These are phyloP conservation scores for Oscheius sp. DNA, from an alignment of 2,888 invertebrate species.

Conservation along the genomic window DNA sequence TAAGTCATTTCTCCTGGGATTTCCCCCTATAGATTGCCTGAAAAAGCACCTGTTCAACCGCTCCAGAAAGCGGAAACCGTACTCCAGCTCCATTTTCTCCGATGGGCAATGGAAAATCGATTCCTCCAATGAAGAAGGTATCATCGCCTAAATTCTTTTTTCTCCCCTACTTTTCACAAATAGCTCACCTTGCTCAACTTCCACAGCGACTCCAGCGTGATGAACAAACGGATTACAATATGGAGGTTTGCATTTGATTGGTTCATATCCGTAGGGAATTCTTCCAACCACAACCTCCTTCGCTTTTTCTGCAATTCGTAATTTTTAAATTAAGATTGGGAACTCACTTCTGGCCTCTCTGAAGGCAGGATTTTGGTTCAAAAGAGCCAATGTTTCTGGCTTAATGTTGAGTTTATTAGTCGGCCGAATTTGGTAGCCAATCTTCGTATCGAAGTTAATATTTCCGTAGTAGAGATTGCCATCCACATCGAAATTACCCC, in stretches of 20 bases:
- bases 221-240: slow-evolving; percentile 68
- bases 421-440: slow-evolving; percentile 62
- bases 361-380: slow-evolving; percentile 62
- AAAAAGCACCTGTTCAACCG: slow-evolving; percentile 57
- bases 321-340: background rate
- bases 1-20: background rate
- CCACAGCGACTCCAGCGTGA: slow-evolving; percentile 60
- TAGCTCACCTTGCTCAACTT: slow-evolving; percentile 55
- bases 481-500: slow-evolving; percentile 66
- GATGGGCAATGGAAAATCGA: slow-evolving; percentile 65
- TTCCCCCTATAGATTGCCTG: background rate
- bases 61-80: slow-evolving; percentile 63
- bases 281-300: slow-evolving; percentile 61
- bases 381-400: slow-evolving; percentile 59
- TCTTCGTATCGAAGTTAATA: slow-evolving; percentile 54
- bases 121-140: slow-evolving; percentile 62
- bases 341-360: slow-evolving; percentile 59
- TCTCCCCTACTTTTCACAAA: background rate
- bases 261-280: slow-evolving; percentile 65
- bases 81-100: slow-evolving; percentile 63
- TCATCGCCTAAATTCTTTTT: slow-evolving; percentile 61
- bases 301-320: slow-evolving; percentile 51
- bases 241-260: slow-evolving; percentile 66
- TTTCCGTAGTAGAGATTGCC: slow-evolving; percentile 57
- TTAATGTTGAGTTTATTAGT: slow-evolving; percentile 62